Percentiles rank a stretch among this genome's conserved stretches.
These are phyloP conservation scores for Drosophila repletoides DNA, from an alignment of 1,140 invertebrate genomes.

Conservation along the genomic window DNA sequence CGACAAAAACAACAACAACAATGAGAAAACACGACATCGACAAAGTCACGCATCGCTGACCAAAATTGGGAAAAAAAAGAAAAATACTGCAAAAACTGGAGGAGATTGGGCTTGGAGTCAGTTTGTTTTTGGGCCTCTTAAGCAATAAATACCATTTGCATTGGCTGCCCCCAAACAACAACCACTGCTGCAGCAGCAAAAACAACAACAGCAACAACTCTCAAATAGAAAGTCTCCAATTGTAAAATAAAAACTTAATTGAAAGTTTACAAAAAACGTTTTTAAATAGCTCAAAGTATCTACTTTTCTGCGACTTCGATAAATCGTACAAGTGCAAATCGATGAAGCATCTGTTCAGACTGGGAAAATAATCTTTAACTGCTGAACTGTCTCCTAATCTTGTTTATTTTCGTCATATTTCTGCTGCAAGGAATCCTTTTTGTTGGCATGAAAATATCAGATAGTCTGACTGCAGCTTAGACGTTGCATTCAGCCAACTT, in stretches of 20 bases:
- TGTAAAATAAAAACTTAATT: conserved; percentile 58
- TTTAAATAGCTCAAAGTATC: no score
- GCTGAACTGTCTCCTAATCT: no score
- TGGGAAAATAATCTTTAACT: no score
- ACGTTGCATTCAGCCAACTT: not conserved
- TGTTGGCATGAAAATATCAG: no score
- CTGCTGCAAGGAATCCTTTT: no score
- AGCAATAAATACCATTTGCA: conserved; percentile 72
- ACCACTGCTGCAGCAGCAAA: conserved; percentile 1
- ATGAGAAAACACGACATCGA: conserved; percentile 63
- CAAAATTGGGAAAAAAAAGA: conserved; percentile 61
- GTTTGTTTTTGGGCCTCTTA: conserved; percentile 53
- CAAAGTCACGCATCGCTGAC: conserved; percentile 79
- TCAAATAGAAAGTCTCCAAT: conserved; percentile 74
- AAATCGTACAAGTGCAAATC: no score
- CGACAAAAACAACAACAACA: conserved; percentile 21
- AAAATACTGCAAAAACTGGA: conserved; percentile 25
- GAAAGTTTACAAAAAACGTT: conserved; percentile 57
- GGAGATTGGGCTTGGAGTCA: conserved; percentile 34
- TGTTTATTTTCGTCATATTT: no score
- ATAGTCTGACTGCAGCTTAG: no score
- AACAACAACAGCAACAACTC: conserved; percentile 18
- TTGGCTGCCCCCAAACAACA: conserved; percentile 14
- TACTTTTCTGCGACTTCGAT: no score
- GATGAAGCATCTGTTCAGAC: conserved; percentile 18